phyloP scores from a whole-genome alignment of 2,797 vertebrate genomes.

The Malurus leucopterus region DNA sequence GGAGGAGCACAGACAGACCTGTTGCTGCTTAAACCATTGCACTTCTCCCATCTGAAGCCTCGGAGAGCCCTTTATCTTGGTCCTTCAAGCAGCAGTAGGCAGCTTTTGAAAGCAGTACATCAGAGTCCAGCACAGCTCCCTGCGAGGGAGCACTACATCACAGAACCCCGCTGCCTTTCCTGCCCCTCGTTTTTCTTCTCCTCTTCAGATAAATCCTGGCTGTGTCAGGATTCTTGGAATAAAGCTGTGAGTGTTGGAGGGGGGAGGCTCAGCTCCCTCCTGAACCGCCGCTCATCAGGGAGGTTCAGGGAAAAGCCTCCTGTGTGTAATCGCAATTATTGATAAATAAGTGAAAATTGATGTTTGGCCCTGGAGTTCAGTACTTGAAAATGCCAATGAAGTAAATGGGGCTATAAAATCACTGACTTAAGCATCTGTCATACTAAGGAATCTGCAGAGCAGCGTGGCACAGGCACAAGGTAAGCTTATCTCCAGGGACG shows the following conservation, averaged over 20 bases:
- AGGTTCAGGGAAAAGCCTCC: not conserved
- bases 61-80: constrained; percentile 16
- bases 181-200: constrained; percentile 8
- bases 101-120: constrained; percentile 46
- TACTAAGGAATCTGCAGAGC: not conserved
- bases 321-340: constrained; percentile 1
- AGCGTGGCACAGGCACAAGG: not conserved
- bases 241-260: not conserved
- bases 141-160: constrained; percentile 27
- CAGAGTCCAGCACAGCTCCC: not conserved
- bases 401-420: constrained; percentile 43
- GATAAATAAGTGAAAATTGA: constrained; percentile 49
- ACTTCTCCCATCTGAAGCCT: constrained; percentile 30
- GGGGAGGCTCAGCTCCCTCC: not conserved
- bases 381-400: constrained; percentile 46
- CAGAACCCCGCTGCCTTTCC: not conserved
- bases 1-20: not conserved
- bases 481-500: not conserved
- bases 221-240: not conserved
- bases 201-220: constrained; percentile 7
- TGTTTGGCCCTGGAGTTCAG: constrained; percentile 10
- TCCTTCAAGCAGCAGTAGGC: constrained; percentile 29
- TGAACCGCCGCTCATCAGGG: not conserved
- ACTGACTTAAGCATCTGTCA: constrained; percentile 31
- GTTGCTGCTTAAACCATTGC: constrained; percentile 23